Evolutionary conservation across 2,113 vertebrate genomes (phyloP).

Genomic region (Takifugu flavidus): DNA sequence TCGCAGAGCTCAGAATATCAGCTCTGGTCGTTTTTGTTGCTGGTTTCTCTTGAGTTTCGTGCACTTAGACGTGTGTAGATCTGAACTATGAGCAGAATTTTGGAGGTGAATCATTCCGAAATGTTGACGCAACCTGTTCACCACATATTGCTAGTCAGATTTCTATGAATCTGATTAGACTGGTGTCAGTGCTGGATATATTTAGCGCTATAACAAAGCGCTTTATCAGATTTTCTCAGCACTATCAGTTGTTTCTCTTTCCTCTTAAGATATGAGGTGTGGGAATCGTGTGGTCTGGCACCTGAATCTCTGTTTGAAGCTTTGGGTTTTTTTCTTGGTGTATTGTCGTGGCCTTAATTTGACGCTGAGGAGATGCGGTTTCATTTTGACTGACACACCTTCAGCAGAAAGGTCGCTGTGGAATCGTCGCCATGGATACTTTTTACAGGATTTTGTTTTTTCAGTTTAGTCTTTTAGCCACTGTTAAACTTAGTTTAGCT

Average conservation of each 20-base stretch:
- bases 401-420: constrained; percentile 21
- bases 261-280: constrained; percentile 39
- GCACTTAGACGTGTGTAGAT: too few relatives aligned
- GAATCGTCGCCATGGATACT: too few relatives aligned
- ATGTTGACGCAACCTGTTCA: not conserved
- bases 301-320: not conserved
- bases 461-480: constrained; percentile 64
- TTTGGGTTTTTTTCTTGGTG: constrained; percentile 9
- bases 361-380: constrained; percentile 26
- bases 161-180: constrained; percentile 62
- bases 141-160: constrained; percentile 16
- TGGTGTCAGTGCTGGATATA: constrained; percentile 26
- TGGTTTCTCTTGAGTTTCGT: not conserved
- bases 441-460: constrained; percentile 54
- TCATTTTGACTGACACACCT: constrained; percentile 39
- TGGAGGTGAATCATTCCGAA: too few relatives aligned
- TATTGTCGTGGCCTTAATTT: not conserved
- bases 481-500: constrained; percentile 62
- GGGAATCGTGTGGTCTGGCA: not conserved
- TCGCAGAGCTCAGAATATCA: not conserved
- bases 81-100: too few relatives aligned
- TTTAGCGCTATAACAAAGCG: constrained; percentile 40
- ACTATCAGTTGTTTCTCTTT: constrained; percentile 44
- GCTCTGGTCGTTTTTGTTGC: constrained; percentile 6
- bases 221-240: constrained; percentile 63